These are phyloP conservation scores for Agrilus planipennis DNA, from an alignment of 1,140 invertebrate species.

Conservation along the genomic window DNA sequence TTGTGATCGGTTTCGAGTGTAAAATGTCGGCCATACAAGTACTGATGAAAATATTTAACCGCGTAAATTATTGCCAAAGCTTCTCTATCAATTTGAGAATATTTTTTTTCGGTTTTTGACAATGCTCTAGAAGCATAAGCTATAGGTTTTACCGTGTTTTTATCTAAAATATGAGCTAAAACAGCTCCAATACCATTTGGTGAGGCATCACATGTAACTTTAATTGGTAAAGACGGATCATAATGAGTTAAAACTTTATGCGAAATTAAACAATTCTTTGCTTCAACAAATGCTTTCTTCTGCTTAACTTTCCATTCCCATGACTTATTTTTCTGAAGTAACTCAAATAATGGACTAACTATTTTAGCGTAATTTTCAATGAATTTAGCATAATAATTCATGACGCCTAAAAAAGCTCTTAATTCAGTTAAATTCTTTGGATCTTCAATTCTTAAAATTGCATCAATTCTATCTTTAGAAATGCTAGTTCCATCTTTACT, in stretches of 20 bases:
- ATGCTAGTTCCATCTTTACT: slow-evolving; percentile 2
- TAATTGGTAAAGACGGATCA: slow-evolving; percentile 8
- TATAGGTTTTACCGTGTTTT: slow-evolving; percentile 2
- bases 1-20: slow-evolving; percentile 37
- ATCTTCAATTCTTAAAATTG: slow-evolving; percentile 19
- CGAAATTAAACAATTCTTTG: slow-evolving; percentile 19
- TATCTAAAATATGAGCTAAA: neutral
- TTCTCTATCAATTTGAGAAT: slow-evolving; percentile 42
- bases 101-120: slow-evolving; percentile 34
- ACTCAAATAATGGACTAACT: neutral
- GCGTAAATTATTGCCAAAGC: slow-evolving; percentile 38
- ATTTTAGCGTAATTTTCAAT: slow-evolving; percentile 12
- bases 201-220: slow-evolving; percentile 7
- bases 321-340: slow-evolving; percentile 12
- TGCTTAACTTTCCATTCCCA: slow-evolving; percentile 11
- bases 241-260: slow-evolving; percentile 18
- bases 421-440: slow-evolving; percentile 21
- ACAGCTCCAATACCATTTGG: slow-evolving; percentile 7
- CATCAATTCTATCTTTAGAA: slow-evolving; percentile 12
- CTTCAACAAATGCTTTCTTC: slow-evolving; percentile 14
- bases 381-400: slow-evolving; percentile 28
- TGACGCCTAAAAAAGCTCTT: slow-evolving; percentile 25
- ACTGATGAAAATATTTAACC: slow-evolving; percentile 40
- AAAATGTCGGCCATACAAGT: slow-evolving; percentile 32
- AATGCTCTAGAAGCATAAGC: slow-evolving; percentile 34